Evolutionary conservation across 2,113 vertebrate species (phyloP), one percentile per base, ranked within the genome.

Genomic region (Lophura nycthemera): DNA sequence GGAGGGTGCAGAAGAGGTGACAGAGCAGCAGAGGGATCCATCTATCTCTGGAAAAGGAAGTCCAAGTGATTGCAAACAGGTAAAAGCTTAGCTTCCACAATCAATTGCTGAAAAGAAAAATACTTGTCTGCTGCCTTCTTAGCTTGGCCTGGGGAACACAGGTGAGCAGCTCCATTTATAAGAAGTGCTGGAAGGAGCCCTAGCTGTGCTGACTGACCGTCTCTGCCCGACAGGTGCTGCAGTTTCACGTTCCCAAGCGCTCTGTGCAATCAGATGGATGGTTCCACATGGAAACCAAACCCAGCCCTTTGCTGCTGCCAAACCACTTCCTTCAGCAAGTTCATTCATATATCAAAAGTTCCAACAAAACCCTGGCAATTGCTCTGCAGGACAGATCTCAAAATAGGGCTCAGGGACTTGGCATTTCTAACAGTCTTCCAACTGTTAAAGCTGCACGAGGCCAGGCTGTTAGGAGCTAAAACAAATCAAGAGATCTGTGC

Each of bases 301-400:
- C 78, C 89, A 70, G 71, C 81, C n/a, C 63, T 30, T 83, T 27
- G 66, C 83, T 87, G 66, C 17, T 76, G 81, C 92, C 94, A 96
- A 86, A 87, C 81, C 77, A 89, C 83, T 87, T 96, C 92, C 89
- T 90, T 59, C 84, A 82, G 48, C 0, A 2, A 89, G 66, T 59
- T 82, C 75, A 60, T 72, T 63, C 86, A 89, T 40, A 72, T 66
- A 66, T 25, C 30, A 5, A 14, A 73, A 92, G 86, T 32, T 79
- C 76, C 77, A 84, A 20, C 54, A 50, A 78, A 92, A 83, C 42
- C 29, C 73, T 86, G 73, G 65, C 38, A 78, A 93, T 6, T 2
- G 18, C 69, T 65, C 25, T 75, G 54, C 86, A 43, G 54, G 66
- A 48, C 83, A 69, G 48, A 43, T 87, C 78, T 63, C 73, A 84